Evolutionary conservation across 2,113 vertebrate genomes (phyloP).

Genomic region (Echinops telfairi): DNA sequence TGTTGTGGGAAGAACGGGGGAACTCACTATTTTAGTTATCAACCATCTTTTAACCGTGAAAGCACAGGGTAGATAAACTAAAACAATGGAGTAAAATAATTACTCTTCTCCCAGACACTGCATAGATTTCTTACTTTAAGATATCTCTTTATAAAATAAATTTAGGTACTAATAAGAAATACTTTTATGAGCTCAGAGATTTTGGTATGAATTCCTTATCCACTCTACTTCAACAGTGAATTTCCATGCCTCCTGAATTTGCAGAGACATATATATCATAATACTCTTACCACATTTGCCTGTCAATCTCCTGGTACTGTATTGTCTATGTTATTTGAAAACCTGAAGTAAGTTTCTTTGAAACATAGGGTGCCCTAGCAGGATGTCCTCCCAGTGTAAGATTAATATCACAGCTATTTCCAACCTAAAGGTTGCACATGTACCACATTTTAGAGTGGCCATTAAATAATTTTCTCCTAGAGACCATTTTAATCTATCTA

Average conservation of each 20-base stretch:
- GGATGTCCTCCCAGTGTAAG: neutral
- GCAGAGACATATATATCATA: constrained; percentile 26
- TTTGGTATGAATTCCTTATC: neutral
- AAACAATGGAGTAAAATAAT: constrained; percentile 9
- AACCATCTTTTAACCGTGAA: constrained; percentile 38
- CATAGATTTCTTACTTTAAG: neutral
- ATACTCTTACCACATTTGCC: constrained; percentile 8
- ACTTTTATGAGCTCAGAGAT: neutral
- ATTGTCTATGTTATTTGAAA: neutral
- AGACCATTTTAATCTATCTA: constrained; percentile 9
- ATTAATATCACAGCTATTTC: neutral
- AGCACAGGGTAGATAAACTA: constrained; percentile 25
- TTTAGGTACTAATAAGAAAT: constrained; percentile 40
- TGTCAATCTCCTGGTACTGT: constrained; percentile 2
- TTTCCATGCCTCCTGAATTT: neutral
- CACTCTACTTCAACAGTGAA: neutral
- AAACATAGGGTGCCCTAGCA: neutral
- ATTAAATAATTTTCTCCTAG: neutral
- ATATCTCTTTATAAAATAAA: neutral
- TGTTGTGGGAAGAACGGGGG: neutral
- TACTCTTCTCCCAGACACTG: neutral
- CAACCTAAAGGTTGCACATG: neutral
- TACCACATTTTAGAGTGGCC: neutral
- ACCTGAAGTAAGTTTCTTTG: constrained; percentile 29
- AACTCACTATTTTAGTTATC: neutral